Base-by-base conservation (phyloP, 2,888 invertebrate genomes). In the Agrotis clavis region DNA sequence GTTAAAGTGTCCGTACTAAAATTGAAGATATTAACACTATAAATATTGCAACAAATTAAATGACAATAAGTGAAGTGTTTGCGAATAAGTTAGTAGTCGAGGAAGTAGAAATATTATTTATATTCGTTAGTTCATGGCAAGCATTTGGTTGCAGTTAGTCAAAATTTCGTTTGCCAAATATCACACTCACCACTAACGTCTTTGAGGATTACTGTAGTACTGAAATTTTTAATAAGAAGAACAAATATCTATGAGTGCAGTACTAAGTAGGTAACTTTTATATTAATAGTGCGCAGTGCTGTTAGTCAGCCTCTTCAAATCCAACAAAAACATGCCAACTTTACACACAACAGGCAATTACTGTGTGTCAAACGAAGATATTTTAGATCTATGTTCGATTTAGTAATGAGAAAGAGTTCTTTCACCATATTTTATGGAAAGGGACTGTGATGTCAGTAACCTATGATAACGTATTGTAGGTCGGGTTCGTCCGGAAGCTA, bases 181-280 rank as follows among this genome's bases (percentile, higher is more conserved):
- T 89, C 92, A 93, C 94, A 96, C 96, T 96, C 96, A 96, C 96
- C 96, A 95, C 96, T 95, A 94, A 95, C 90, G 88, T 92, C 93
- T 93, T 92, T 93, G 92, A 90, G 93, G 92, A 91, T 93, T 95
- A 96, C 95, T 93, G 95, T 94, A 90, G 95, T 90, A 96, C 96
- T 96, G 96, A 94, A 95, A 95, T 89, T 86, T 92, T 90, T 91
- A 91, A 90, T 92, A 90, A 91, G 91, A 93, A 94, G 93, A 90
- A 95, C 95, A 94, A 92, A 93, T 92, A 91, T 91, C 91, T 93
- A 92, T 93, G 85, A 93, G 95, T 96, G 95, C 95, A 89, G 85
- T 87, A 90, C 92, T 93, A 93, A 86, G 87, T 84, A 89, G 83
- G 87, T 88, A 86, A 87, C 87, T 91, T 82, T 91, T 88, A 85